Base-by-base conservation (phyloP, 2,797 vertebrate genomes). In the Sebastes hubbsi region DNA sequence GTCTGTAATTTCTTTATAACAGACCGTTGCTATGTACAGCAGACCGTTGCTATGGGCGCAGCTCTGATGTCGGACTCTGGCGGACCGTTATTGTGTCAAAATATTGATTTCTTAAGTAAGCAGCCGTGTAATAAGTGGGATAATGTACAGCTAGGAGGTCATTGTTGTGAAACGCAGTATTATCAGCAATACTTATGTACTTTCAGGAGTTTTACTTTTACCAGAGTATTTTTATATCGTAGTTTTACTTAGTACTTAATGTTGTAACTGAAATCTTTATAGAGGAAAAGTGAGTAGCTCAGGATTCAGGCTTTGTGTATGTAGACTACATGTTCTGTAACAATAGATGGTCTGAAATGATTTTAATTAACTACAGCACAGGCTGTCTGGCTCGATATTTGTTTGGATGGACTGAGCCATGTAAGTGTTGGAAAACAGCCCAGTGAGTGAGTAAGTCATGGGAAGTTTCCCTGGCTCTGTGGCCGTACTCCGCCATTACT, bases 371-470 rank as follows among this genome's bases (percentile, higher is more conserved):
- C 46, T 27, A 2, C 14, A 13, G 63, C 18, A 34, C 12, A 10
- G 32, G 38, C 42, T 52, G 78, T 64, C 72, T 62, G 60, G 5
- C 8, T 32, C 55, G 1, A 4, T 83, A 73, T 86, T 88, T 87
- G 86, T 88, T 89, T 91, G 72, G 46, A 71, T 77, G 25, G 36
- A 24, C 59, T 38, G 63, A 84, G 59, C 71, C 49, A 73, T 91
- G 83, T 54, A 74, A 80, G 32, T 83, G 49, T 87, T 92, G 90
- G 87, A 91, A 66, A 81, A n/a, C 6, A 24, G 80, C 88, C 83
- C 83, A 70, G 72, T 80, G 86, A 70, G 72, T 80, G 86, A 88
- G 63, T 70, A 88, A 88, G 82, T 84, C 85, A 81, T 90, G 85
- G 91, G 89, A 90, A 85, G 71, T 80, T 87, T 89, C 75, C 36